phyloP scores from a whole-genome alignment of 2,888 invertebrate genomes.

The Sarcophaga caerulescens region DNA sequence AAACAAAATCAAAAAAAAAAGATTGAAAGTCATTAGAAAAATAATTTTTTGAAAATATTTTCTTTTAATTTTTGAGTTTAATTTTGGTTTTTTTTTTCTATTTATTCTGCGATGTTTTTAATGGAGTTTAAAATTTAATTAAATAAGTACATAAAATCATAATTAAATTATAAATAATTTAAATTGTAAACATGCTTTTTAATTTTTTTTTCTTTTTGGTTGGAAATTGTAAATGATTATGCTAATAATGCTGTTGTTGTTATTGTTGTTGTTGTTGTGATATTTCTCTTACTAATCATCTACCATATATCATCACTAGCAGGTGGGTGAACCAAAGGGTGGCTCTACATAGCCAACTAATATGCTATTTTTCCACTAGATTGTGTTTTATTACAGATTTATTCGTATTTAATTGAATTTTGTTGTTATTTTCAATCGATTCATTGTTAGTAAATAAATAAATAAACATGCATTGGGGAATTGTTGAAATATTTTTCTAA shows the following conservation, averaged over 20 bases:
- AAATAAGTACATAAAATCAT: not conserved
- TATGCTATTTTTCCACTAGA: too few relatives aligned
- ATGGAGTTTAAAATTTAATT: slow-evolving; percentile 14
- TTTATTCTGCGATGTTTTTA: slow-evolving; percentile 20
- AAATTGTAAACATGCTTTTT: not conserved
- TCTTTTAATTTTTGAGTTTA: slow-evolving; percentile 3
- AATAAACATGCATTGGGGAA: too few relatives aligned
- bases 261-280: too few relatives aligned
- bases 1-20: not conserved
- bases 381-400: too few relatives aligned
- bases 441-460: too few relatives aligned
- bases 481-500: too few relatives aligned
- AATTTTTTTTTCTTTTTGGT: not conserved
- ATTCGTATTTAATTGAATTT: too few relatives aligned
- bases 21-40: not conserved
- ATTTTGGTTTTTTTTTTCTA: not conserved
- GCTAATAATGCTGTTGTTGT: not conserved
- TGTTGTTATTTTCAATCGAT: too few relatives aligned
- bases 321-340: too few relatives aligned
- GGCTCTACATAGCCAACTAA: too few relatives aligned
- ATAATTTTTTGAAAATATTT: not conserved
- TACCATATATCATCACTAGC: too few relatives aligned
- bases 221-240: not conserved
- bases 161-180: slow-evolving; percentile 2
- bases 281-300: too few relatives aligned